Evolutionary conservation across 2,888 invertebrate species (phyloP).

Genomic region (Sinohyriopsis cumingii): DNA sequence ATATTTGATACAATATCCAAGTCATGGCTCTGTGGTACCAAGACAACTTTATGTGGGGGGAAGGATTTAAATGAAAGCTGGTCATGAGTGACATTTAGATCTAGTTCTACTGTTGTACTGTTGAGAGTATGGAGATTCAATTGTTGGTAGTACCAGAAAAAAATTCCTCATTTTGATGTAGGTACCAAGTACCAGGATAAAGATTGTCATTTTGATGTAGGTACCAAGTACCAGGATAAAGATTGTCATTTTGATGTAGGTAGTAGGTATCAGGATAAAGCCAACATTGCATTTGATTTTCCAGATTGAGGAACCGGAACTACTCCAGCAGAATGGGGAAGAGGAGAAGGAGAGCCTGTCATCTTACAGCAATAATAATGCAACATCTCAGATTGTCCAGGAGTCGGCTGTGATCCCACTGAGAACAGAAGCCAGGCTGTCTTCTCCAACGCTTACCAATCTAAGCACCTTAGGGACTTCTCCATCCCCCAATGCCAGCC

Average conservation of each 20-base stretch:
- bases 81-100: no score
- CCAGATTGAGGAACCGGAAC: conserved; percentile 44
- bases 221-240: no score
- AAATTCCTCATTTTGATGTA: neutral
- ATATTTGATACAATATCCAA: no score
- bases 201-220: no score
- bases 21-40: no score
- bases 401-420: neutral
- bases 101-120: no score
- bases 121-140: no score
- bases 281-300: neutral
- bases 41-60: no score
- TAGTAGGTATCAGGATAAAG: no score
- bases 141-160: neutral
- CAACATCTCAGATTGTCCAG: conserved; percentile 8
- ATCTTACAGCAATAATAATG: neutral
- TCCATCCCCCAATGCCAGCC: conserved; percentile 29
- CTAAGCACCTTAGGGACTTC: conserved; percentile 31
- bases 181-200: neutral
- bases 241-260: neutral
- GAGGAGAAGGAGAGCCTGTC: conserved; percentile 5
- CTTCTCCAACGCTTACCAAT: conserved; percentile 22
- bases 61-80: no score
- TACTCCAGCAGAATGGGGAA: conserved; percentile 6
- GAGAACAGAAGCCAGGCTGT: neutral